phyloP scores from a whole-genome alignment of 2,888 invertebrate genomes.

The Willowsia nigromaculata region DNA sequence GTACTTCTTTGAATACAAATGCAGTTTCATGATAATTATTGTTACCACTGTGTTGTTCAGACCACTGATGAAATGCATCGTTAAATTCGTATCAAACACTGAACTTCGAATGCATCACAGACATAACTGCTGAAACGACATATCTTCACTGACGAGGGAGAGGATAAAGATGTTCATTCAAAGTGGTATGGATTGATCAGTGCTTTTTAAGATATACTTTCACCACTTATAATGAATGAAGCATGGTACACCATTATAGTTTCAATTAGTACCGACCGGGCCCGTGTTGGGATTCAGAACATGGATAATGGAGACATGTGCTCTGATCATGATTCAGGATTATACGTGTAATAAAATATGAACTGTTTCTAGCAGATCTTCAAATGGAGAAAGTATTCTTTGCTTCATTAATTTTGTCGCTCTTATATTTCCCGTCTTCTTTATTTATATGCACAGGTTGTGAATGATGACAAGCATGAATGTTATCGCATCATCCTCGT shows the following conservation, averaged over 20 bases:
- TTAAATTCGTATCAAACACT: background rate
- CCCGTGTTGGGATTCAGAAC: background rate
- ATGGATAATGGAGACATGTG: background rate
- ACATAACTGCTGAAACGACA: background rate
- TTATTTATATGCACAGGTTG: background rate
- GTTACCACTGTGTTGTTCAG: background rate
- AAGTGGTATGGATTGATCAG: no score
- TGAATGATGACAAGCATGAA: slow-evolving; percentile 40
- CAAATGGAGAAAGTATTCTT: background rate
- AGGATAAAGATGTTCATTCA: no score
- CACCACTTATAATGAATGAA: background rate
- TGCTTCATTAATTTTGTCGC: slow-evolving; percentile 67
- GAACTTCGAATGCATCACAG: background rate
- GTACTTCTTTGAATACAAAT: background rate
- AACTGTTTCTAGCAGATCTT: background rate
- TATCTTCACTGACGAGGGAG: background rate
- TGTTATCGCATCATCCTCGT: slow-evolving; percentile 67
- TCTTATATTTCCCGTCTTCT: slow-evolving; percentile 32
- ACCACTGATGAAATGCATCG: background rate
- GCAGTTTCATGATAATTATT: background rate
- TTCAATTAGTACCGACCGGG: background rate
- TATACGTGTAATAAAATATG: background rate
- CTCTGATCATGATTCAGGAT: background rate
- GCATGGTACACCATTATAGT: background rate
- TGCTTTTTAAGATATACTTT: no score